These are phyloP conservation scores for Cassiopea andromeda DNA, from an alignment of 30 jellyfish, hydroid and myxozoan species.

Conservation along the genomic window DNA sequence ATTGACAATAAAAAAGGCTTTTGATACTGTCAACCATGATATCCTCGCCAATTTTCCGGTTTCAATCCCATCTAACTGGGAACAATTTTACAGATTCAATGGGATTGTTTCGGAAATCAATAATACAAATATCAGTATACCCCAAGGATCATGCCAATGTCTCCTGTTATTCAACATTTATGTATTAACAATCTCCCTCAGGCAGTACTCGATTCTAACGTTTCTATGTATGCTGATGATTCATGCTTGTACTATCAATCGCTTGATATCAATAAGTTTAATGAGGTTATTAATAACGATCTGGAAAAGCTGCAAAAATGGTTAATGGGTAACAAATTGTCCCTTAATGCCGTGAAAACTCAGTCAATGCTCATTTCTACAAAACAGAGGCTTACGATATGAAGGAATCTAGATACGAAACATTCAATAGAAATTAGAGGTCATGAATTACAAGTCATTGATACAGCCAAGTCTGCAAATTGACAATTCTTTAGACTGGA, in stretches of 20 bases:
- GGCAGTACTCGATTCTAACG: no score
- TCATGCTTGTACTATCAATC: conserved; percentile 8
- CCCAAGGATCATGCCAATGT: no score
- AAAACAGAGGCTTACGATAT: conserved; percentile 19
- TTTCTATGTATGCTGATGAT: conserved; percentile 32
- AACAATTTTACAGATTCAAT: conserved; percentile 29
- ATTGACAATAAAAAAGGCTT: conserved; percentile 27
- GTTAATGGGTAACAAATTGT: no score
- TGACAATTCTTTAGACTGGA: no score
- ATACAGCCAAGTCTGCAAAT: not conserved
- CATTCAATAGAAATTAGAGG: conserved; percentile 2
- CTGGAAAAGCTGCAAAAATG: no score
- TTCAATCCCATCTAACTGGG: conserved; percentile 13
- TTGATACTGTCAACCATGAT: conserved; percentile 56
- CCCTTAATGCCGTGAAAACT: no score
- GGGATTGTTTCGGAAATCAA: conserved; percentile 20
- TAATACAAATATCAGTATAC: not conserved
- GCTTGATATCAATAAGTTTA: no score
- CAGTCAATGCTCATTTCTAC: no score
- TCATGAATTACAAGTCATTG: not conserved
- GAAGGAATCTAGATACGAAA: not conserved
- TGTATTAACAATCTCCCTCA: conserved; percentile 11
- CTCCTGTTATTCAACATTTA: conserved; percentile 4
- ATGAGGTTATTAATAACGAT: no score
- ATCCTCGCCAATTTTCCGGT: conserved; percentile 29